Evolutionary conservation across 1,140 invertebrate species (phyloP), one percentile per base, ranked within the genome.

Genomic region (Hirudo medicinalis): DNA sequence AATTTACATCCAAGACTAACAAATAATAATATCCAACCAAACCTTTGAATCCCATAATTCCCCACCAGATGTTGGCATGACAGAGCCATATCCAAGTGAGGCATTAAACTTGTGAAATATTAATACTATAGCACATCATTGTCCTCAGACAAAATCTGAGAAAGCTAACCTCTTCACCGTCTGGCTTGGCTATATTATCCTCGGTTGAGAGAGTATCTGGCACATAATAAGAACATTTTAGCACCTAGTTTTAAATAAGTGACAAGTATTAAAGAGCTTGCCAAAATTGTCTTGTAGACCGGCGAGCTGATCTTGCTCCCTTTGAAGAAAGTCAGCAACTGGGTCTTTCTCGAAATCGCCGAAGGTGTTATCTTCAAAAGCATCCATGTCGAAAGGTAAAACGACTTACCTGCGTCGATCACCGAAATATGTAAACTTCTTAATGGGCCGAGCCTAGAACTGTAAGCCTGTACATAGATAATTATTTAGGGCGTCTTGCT

Each of bases 301-400:
- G 4, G 36, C 69, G 19, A 70, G 43, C 53, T 70, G 32, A 22
- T 49, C 53, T 49, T 70, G 36, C 53, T 70, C 69, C 49, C 69
- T 70, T 49, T 70, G 32, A 5, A 70, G 69, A 53, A 70, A 70
- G 29, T 70, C 69, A 6, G 69, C 69, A n/a, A 70, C 69, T n/a
- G 43, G 69, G n/a, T 70, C 69, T 25, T 70, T 70, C 69, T 70
- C 69, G 22, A 53, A 22, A 0, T 63, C 57, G 57, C 29, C 57
- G 15, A 49, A 49, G 43, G 43, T 49, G 43, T 49, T 49, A 49
- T 49, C 43, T 49, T 49, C 43, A 49, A 49, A 49, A 49, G 43
- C 43, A 49, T 49, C 43, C 43, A 49, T 49, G 43, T 49, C 43
- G 43, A 49, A 49, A 49, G 43, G 13, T 63, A 63, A n/a, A 57